Evolutionary conservation across 2,888 invertebrate genomes (phyloP), one percentile per base, ranked within the genome.

Genomic region (Drosophila quasianomalipes): DNA sequence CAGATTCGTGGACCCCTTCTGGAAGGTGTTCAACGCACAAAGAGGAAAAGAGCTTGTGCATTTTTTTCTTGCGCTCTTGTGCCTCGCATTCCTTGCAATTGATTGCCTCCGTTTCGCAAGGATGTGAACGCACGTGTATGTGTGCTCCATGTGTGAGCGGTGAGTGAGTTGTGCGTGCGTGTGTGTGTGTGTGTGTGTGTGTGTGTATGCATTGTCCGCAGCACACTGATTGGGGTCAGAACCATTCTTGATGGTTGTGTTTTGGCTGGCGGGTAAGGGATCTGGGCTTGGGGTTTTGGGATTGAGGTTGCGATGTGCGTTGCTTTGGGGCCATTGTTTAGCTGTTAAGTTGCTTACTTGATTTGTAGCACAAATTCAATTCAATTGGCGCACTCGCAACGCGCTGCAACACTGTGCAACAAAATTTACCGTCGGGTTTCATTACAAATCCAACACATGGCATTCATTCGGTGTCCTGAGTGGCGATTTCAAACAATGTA

Each of bases 311-410:
- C 41, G 35, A 47, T 68, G 67, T 74, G 60, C 75, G 75, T 78
- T 79, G 65, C 75, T 79, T 74, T 74, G 65, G 75, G 80, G 79
- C 72, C 75, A 80, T 87, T 89, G 88, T 85, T 90, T 85, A 85
- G 85, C 85, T 86, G 89, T 83, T 90, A 85, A 90, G 90, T 88
- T 88, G 90, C 89, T 86, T 81, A 88, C 90, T 90, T 86, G 85
- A 86, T 86, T 86, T 86, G 85, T 86, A 76, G 85, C 85, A 75
- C 90, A 85, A 90, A 90, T 90, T 86, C 90, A 86, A 86, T 90
- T 86, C 90, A 86, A 90, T 86, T 86, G 85, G 54, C 82, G 77
- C 79, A 58, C 62, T 69, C 63, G 65, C 22, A 65, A 52, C 55
- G 26, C 26, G 55, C 61, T 76, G 72, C 73, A 81, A 76, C 69